Percentiles rank a stretch among this genome's conserved stretches.
These are phyloP conservation scores for Dendrocincla fuliginosa DNA, from an alignment of 2,797 vertebrate genomes.

Conservation along the genomic window DNA sequence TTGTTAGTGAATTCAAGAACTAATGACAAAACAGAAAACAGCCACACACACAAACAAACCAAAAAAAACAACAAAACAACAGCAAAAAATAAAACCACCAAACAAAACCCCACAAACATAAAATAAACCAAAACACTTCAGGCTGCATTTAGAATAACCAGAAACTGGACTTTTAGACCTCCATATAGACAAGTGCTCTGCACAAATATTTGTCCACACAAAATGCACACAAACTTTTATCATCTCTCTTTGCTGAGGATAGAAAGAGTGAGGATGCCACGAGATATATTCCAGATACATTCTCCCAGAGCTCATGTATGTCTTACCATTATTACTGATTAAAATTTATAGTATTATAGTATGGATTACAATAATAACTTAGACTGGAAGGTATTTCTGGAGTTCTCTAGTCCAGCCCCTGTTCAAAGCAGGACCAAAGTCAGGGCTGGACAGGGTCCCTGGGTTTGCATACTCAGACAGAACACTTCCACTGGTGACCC, in stretches of 20 bases:
- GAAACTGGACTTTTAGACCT: neutral
- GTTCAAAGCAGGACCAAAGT: neutral
- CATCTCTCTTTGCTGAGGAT: neutral
- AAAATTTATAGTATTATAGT: neutral
- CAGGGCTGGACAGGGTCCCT: neutral
- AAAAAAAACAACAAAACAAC: neutral
- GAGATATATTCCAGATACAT: neutral
- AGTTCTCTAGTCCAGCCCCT: neutral
- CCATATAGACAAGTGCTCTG: neutral
- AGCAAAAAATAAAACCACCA: neutral
- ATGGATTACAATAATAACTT: neutral
- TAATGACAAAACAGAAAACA: neutral
- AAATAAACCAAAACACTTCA: neutral
- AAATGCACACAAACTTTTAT: neutral
- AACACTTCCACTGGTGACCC: neutral
- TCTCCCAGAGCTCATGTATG: neutral
- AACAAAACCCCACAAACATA: neutral
- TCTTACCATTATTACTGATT: neutral
- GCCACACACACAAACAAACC: neutral
- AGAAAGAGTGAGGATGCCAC: neutral
- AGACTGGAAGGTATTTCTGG: neutral
- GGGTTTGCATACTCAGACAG: rapidly evolving
- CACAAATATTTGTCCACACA: neutral
- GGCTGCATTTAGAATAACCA: neutral
- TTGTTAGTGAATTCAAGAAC: neutral